Conservation (phyloP, 2,888 invertebrate species). For the Smittia sp. region DNA sequence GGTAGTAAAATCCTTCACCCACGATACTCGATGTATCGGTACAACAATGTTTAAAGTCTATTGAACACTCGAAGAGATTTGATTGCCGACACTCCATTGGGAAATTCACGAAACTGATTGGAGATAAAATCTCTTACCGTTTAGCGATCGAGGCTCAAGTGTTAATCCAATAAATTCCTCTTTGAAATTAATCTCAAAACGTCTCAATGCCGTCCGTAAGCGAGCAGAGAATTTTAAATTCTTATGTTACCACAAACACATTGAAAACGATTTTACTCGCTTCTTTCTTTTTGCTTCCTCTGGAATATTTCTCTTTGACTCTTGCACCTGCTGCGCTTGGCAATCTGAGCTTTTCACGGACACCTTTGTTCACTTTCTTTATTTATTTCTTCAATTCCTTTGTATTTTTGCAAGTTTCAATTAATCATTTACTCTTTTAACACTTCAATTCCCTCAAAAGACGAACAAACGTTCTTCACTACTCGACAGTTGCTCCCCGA, state of each 20-base stretch:
- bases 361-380: background rate
- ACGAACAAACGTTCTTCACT: conserved; percentile 21
- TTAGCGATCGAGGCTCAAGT: background rate
- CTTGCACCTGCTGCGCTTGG: background rate
- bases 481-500: conserved; percentile 1
- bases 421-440: background rate
- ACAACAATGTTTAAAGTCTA: background rate
- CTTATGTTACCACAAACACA: conserved; percentile 23
- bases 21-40: background rate
- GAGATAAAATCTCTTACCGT: background rate
- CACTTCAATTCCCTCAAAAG: background rate
- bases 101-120: background rate
- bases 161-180: background rate
- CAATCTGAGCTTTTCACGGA: background rate
- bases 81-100: background rate
- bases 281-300: conserved; percentile 2
- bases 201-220: background rate
- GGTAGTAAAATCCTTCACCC: conserved; percentile 14
- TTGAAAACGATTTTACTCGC: conserved; percentile 11
- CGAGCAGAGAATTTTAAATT: background rate
- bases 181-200: background rate
- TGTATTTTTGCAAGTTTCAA: background rate
- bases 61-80: background rate
- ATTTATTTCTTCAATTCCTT: background rate
- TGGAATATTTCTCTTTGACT: background rate